Evolutionary conservation across 1,140 invertebrate genomes (phyloP).

Genomic region (Cataglyphis hispanica): DNA sequence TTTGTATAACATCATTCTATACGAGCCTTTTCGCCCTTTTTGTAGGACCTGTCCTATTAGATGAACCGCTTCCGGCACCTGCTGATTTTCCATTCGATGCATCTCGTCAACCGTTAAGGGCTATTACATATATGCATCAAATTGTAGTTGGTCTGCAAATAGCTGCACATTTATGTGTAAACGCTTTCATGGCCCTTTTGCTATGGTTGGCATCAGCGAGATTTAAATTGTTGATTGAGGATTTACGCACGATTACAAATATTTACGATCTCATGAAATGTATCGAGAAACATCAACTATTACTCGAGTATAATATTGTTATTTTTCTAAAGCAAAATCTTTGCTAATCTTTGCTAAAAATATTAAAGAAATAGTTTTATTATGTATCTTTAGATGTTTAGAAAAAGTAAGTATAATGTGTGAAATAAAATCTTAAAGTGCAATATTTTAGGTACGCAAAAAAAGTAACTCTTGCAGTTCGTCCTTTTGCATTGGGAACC

Average conservation of each 20-base stretch:
- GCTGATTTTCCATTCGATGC: constrained; percentile 58
- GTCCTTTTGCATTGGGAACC: constrained; percentile 54
- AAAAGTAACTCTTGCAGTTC: constrained; percentile 39
- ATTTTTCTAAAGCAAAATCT: neutral
- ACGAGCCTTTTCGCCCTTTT: constrained; percentile 64
- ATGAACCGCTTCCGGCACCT: constrained; percentile 35
- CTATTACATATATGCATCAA: constrained; percentile 42
- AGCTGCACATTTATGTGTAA: constrained; percentile 15
- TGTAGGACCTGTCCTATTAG: constrained; percentile 62
- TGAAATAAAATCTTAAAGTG: constrained; percentile 8
- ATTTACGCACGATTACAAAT: constrained; percentile 20
- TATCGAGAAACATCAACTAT: constrained; percentile 52
- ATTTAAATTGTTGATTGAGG: constrained; percentile 55
- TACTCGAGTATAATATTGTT: constrained; percentile 47
- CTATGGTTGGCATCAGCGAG: constrained; percentile 57
- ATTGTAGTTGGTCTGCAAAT: constrained; percentile 1
- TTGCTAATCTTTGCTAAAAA: neutral
- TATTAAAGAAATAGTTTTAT: neutral
- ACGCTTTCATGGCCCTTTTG: constrained; percentile 41
- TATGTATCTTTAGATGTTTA: neutral
- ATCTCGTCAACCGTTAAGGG: constrained; percentile 27
- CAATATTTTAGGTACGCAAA: constrained; percentile 54
- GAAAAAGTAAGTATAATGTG: neutral
- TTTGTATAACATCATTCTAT: constrained; percentile 61
- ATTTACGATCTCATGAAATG: constrained; percentile 20